Base-by-base conservation (phyloP, 2,888 invertebrate genomes). In the Kuschelorhynchus macadamiae region DNA sequence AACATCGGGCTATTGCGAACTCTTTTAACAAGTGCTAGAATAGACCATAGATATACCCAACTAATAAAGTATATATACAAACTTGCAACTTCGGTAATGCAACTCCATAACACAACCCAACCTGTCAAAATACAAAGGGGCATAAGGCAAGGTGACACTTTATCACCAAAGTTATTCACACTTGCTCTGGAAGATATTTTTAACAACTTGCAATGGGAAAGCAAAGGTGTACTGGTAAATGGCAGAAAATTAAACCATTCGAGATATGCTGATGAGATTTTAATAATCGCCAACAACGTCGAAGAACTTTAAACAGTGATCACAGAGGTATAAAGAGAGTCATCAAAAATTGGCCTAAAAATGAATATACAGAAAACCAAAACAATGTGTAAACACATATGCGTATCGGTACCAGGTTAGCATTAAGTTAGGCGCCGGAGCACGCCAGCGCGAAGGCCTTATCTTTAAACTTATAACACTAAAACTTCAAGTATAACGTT, bases 41-140 rank as follows among this genome's bases (percentile, higher is more conserved):
- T 46, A 7, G 46, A 46, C 46, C 17, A 18, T 17, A 46, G 46
- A 46, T 46, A 7, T 3, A 16, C 46, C 12, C 16, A 46, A 17
- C 18, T 4, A 14, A 46, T 46, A 0, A 14, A 7, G 17, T 46
- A 7, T 17, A 7, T 46, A 46, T 46, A 46, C 46, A 17, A 14
- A 14, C 12, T 1, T 46, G 46, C 46, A 46, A 46, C 46, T 1
- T 14, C 46, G 17, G 17, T 1, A 16, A 17, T 17, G 17, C 12
- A 16, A 17, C 46, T 46, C 17, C 46, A 46, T 46, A 46, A 16
- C 7, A 14, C 25, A 25, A 25, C 25, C 3, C 3, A 25, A 5
- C 3, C 3, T 5, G 3, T 25, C 25, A 25, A 21, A 49, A 49
- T 30, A 21, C 1, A 30, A 8, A 49, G 12, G 25, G 25, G 25